These are phyloP conservation scores for Aurelia sp. DNA, from an alignment of 30 jellyfish, hydroid and myxozoan genomes.

Conservation along the genomic window DNA sequence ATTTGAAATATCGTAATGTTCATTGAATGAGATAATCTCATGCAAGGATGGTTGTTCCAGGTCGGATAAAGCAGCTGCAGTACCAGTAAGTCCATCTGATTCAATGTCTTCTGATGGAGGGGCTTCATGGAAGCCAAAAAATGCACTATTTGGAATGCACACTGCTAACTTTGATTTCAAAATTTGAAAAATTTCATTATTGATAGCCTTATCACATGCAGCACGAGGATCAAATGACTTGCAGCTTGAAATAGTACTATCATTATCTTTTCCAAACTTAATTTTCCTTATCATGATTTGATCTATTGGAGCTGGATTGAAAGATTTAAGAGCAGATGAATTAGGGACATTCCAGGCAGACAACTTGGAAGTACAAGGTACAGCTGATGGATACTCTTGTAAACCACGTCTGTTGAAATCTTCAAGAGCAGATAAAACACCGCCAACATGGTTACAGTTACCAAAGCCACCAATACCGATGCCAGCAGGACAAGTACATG, in stretches of 20 bases:
- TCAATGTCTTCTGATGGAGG: not conserved
- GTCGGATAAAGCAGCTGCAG: not conserved
- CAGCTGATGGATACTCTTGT: conserved; percentile 36
- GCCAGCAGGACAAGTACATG: conserved; percentile 70
- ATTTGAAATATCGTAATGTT: conserved; percentile 48
- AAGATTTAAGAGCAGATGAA: conserved; percentile 29
- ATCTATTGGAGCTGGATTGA: conserved; percentile 57
- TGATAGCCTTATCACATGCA: conserved; percentile 5
- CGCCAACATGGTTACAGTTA: conserved; percentile 70
- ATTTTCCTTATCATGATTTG: conserved; percentile 41
- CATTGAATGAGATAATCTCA: conserved; percentile 42
- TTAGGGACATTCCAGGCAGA: conserved; percentile 20
- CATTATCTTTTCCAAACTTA: conserved; percentile 43
- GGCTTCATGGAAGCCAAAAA: conserved; percentile 11
- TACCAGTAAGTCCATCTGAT: not conserved
- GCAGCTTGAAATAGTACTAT: not conserved
- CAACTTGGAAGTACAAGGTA: conserved; percentile 42
- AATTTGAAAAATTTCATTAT: not conserved
- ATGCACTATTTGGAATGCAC: not conserved
- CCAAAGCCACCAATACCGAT: conserved; percentile 73
- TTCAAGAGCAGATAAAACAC: conserved; percentile 47
- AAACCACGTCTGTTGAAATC: conserved; percentile 57
- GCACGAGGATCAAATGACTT: conserved; percentile 46
- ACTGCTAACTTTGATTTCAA: not conserved
- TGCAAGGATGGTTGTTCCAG: not conserved